A percentile compares a stretch with the other conserved stretches of the same genome.
These are phyloP conservation scores for Cisticola juncidis DNA, from an alignment of 2,113 vertebrate genomes.

Conservation along the genomic window DNA sequence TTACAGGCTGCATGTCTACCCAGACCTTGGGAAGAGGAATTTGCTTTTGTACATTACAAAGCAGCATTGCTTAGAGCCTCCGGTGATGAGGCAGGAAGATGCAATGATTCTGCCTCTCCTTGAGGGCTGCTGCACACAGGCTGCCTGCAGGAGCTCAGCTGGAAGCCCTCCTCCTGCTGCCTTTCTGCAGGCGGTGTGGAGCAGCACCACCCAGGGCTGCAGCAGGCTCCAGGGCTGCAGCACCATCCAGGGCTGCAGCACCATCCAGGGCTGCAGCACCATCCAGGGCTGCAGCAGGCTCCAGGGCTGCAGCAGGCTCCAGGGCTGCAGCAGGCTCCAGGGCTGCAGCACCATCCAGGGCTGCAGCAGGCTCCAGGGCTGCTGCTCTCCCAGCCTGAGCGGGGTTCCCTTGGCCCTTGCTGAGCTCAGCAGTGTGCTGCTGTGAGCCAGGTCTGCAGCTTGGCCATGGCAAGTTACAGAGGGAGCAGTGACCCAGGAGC, in stretches of 20 bases:
- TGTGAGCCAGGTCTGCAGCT: rapidly evolving
- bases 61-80: rapidly evolving
- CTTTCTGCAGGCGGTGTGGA: neutral
- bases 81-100: neutral
- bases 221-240: neutral
- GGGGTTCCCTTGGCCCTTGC: neutral
- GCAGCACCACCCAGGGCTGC: neutral
- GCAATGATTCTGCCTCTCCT: neutral
- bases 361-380: neutral
- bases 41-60: neutral
- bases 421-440: rapidly evolving
- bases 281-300: neutral
- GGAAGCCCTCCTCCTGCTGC: neutral
- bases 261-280: neutral
- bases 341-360: neutral
- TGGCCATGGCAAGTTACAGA: rapidly evolving
- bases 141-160: neutral
- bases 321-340: neutral
- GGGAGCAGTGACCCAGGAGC: rapidly evolving
- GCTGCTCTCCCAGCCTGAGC: neutral
- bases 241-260: neutral
- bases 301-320: neutral
- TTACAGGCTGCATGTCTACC: neutral
- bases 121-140: rapidly evolving
- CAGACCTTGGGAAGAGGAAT: neutral